These are phyloP conservation scores for Macroteleia sp. DNA, from an alignment of 2,888 invertebrate genomes.

Conservation along the genomic window DNA sequence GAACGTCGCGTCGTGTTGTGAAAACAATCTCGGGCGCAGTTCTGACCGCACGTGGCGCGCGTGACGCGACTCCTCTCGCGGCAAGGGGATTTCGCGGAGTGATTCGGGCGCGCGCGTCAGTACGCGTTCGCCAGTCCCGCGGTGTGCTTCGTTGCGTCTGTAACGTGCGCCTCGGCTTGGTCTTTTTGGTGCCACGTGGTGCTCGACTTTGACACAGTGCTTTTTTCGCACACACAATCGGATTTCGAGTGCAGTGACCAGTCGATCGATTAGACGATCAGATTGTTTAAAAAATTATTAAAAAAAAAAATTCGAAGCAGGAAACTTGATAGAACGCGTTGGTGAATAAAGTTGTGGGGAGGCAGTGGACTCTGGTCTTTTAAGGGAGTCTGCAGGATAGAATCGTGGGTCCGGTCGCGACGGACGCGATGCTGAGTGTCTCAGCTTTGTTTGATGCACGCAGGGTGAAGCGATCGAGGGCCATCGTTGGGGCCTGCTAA, in stretches of 20 bases:
- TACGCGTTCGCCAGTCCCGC: constrained; percentile 57
- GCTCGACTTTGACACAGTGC: constrained; percentile 34
- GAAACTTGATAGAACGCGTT: background rate
- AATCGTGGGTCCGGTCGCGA: constrained; percentile 41
- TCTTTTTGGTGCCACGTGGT: constrained; percentile 52
- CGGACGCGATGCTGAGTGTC: constrained; percentile 79
- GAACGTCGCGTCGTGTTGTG: constrained; percentile 42
- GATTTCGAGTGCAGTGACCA: constrained; percentile 1
- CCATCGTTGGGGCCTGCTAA: constrained; percentile 81
- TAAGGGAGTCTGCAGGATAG: constrained; percentile 24
- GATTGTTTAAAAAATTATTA: no score
- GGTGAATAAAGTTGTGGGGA: constrained; percentile 7
- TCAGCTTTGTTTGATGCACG: constrained; percentile 73
- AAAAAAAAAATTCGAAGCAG: no score
- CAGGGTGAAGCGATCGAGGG: constrained; percentile 78
- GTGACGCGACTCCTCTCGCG: constrained; percentile 54
- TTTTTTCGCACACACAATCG: background rate
- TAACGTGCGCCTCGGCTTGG: constrained; percentile 21
- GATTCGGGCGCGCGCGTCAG: constrained; percentile 58
- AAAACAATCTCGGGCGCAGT: constrained; percentile 62
- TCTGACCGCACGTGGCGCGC: constrained; percentile 61
- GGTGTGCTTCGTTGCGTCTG: constrained; percentile 31
- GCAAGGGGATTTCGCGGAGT: constrained; percentile 39
- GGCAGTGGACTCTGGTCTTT: constrained; percentile 6
- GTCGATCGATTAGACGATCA: background rate